phyloP scores from a whole-genome alignment of 2,888 invertebrate species.

The Celastrina argiolus region DNA sequence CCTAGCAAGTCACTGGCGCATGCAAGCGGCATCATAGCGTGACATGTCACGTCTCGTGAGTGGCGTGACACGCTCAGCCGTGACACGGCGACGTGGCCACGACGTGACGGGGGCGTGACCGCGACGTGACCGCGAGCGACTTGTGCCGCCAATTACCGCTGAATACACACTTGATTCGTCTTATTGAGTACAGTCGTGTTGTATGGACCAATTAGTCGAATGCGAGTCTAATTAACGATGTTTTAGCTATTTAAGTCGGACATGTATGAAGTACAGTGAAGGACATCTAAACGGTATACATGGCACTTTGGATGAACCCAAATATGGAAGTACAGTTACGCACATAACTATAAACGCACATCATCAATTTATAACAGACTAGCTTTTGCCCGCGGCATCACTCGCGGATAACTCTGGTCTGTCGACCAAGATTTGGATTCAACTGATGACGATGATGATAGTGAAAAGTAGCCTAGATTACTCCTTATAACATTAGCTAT shows the following conservation, averaged over 20 bases:
- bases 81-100: conserved; percentile 26
- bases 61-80: conserved; percentile 23
- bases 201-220: conserved; percentile 12
- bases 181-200: conserved; percentile 25
- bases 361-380: no score
- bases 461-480: no score
- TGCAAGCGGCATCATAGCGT: background rate
- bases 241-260: background rate
- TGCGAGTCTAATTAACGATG: background rate
- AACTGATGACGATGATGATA: no score
- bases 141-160: conserved; percentile 24
- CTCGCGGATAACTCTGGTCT: no score
- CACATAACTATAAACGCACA: no score
- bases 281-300: background rate
- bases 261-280: background rate
- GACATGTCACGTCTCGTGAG: conserved; percentile 15
- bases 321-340: no score
- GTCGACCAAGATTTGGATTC: no score
- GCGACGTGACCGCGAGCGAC: conserved; percentile 27
- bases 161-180: conserved; percentile 32
- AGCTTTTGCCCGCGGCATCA: no score
- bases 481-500: no score
- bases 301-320: no score
- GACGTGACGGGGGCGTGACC: conserved; percentile 27
- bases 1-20: background rate